Conservation (phyloP, 37 sponge, comb jelly and placozoan species). For the Agelas oroides region DNA sequence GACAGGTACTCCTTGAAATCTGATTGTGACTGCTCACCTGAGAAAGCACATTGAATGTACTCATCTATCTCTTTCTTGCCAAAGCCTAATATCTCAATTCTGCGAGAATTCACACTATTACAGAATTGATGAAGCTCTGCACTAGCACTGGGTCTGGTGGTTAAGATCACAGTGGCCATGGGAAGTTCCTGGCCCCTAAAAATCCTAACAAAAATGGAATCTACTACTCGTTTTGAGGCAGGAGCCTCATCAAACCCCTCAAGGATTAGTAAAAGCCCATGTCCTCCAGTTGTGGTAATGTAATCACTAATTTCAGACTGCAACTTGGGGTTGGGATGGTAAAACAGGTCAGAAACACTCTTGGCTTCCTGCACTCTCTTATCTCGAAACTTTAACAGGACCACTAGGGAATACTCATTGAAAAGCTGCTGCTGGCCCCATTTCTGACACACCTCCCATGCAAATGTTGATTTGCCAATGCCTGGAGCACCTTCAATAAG, state of each 20-base stretch:
- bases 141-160: no score
- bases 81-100: no score
- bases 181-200: constrained; percentile 13
- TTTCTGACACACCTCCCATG: no score
- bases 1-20: no score
- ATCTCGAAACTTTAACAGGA: constrained; percentile 14
- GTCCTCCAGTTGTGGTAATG: neutral
- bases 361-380: no score
- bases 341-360: no score
- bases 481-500: constrained; percentile 54
- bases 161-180: constrained; percentile 1
- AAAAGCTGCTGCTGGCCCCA: neutral
- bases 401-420: neutral
- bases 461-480: constrained; percentile 32
- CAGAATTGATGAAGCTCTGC: no score
- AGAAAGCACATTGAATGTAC: no score
- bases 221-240: neutral
- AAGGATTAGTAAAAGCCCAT: constrained; percentile 10
- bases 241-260: constrained; percentile 24
- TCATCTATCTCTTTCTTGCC: no score
- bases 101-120: no score
- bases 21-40: no score
- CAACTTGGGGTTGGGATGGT: no score
- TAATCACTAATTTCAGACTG: neutral
- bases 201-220: constrained; percentile 7